Base-by-base conservation (phyloP, 2,888 invertebrate genomes). In the Xestia xanthographa region DNA sequence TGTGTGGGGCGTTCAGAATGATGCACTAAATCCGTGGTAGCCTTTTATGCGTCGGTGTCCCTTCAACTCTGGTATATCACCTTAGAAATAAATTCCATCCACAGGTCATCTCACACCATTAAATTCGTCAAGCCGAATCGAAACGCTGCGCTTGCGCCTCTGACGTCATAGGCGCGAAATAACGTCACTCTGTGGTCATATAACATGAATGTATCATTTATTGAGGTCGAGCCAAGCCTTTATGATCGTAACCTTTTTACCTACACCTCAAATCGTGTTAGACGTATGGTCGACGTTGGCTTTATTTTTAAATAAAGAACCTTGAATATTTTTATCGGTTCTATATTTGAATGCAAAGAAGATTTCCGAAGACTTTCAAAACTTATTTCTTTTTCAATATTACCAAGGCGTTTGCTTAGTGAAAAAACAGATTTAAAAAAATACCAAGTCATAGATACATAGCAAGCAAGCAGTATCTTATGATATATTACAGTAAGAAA, bases 181-280 rank as follows among this genome's bases (percentile, higher is more conserved):
- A 76, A 79, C 85, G 80, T 87, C 84, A 86, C 78, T 68, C 41
- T 76, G 75, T 75, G 67, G 77, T 80, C 78, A 86, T 72, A 22
- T 63, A 72, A 66, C 75, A 75, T 66, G 66, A 86, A 74, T 72
- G 75, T 82, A 75, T 66, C 41, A 63, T 78, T 75, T 72, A 74
- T 74, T 73, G 41, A 71, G 78, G 84, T 84, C 75, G 58, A 45
- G 56, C 76, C 69, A 73, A 77, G 72, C 75, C 79, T 88, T 77
- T 84, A 80, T 84, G 60, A 50, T 38, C 58, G 17, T 78, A 67
- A 82, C 70, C 70, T 82, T 86, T 80, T 87, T 74, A n/a, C n/a
- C n/a, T n/a, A 84, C 84, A 86, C 68, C 72, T 76, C 26, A 11
- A 60, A 66, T 67, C 48, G 58, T 50, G 48, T 48, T n/a, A 34